phyloP scores from a whole-genome alignment of 2,888 invertebrate genomes.

The Chaetoderma sp. region DNA sequence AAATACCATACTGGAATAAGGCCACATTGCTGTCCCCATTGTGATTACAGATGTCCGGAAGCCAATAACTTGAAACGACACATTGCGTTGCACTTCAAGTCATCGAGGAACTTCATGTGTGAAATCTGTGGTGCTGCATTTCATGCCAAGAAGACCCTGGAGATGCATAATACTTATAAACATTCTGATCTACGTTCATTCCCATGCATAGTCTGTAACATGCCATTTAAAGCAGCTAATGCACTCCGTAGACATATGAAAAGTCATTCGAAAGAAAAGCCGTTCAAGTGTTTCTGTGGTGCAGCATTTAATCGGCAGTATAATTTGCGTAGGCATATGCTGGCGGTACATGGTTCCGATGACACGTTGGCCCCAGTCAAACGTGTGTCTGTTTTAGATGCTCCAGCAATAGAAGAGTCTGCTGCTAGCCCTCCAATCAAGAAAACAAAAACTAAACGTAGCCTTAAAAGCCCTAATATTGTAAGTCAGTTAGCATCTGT shows the following conservation, averaged over 20 bases:
- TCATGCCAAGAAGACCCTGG: slow-evolving; percentile 65
- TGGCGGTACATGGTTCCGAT: slow-evolving; percentile 48
- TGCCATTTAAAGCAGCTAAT: slow-evolving; percentile 54
- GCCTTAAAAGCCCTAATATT: no score
- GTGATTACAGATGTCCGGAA: slow-evolving; percentile 63
- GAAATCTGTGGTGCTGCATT: slow-evolving; percentile 68
- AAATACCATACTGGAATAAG: slow-evolving; percentile 53
- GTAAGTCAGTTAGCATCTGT: no score
- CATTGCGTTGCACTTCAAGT: slow-evolving; percentile 59
- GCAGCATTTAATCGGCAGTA: slow-evolving; percentile 49
- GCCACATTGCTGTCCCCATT: slow-evolving; percentile 59
- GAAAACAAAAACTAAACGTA: no score
- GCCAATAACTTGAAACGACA: slow-evolving; percentile 65
- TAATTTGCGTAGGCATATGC: slow-evolving; percentile 53
- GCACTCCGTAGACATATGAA: slow-evolving; percentile 45
- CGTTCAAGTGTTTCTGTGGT: slow-evolving; percentile 51
- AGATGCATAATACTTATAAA: slow-evolving; percentile 66
- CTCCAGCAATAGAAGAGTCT: slow-evolving; percentile 20
- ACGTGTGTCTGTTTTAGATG: slow-evolving; percentile 46
- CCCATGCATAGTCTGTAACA: slow-evolving; percentile 55
- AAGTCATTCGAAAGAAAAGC: slow-evolving; percentile 44
- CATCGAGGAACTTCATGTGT: slow-evolving; percentile 64
- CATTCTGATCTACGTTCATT: slow-evolving; percentile 63
- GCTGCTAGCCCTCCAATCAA: no score
- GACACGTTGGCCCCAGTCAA: slow-evolving; percentile 46